phyloP scores from a whole-genome alignment of 1,140 invertebrate species.

The Panulirus ornatus region DNA sequence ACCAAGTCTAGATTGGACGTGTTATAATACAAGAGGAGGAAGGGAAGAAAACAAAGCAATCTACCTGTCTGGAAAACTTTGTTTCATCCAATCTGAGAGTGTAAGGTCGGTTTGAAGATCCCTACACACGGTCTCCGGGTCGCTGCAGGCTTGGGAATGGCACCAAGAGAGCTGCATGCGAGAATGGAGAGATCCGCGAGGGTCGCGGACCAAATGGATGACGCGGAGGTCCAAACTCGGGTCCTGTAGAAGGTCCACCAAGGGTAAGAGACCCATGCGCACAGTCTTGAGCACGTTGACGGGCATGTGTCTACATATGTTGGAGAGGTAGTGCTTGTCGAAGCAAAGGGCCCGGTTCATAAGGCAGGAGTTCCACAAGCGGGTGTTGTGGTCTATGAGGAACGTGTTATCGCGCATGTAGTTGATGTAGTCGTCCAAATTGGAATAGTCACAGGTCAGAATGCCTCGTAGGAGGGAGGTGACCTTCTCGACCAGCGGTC shows the following conservation, averaged over 20 bases:
- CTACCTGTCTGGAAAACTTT: constrained; percentile 67
- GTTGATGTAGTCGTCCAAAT: constrained; percentile 52
- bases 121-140: constrained; percentile 64
- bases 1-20: no score
- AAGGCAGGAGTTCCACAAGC: constrained; percentile 65
- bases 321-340: constrained; percentile 61
- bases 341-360: constrained; percentile 67
- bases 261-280: constrained; percentile 62
- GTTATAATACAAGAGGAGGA: background rate
- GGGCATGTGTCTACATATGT: constrained; percentile 60
- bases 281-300: constrained; percentile 73
- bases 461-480: constrained; percentile 50
- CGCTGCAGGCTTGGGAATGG: constrained; percentile 59
- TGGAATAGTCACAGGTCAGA: constrained; percentile 62
- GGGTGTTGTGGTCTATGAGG: constrained; percentile 64
- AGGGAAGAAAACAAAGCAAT: background rate
- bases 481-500: constrained; percentile 41
- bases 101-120: constrained; percentile 65
- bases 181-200: constrained; percentile 72
- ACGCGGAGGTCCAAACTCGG: constrained; percentile 65
- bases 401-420: constrained; percentile 68
- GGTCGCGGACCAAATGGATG: constrained; percentile 72
- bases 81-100: constrained; percentile 39
- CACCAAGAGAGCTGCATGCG: constrained; percentile 72
- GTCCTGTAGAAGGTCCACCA: constrained; percentile 66